A percentile compares a stretch with the other conserved stretches of the same genome.
phyloP scores from a whole-genome alignment of 2,888 invertebrate genomes.

The Erebia ligea region DNA sequence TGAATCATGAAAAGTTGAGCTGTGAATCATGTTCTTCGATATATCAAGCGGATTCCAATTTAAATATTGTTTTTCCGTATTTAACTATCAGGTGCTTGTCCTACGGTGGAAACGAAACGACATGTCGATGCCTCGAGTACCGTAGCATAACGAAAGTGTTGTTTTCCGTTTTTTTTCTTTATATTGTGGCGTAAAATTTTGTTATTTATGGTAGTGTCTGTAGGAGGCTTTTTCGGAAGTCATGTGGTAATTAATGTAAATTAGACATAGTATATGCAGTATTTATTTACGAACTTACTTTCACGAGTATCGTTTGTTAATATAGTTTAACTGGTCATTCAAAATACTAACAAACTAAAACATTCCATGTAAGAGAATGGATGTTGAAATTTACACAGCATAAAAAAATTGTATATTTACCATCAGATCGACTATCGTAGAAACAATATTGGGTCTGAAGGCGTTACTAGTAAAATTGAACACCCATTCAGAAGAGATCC shows the following conservation, averaged over 20 bases:
- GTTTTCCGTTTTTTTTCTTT: slow-evolving; percentile 42
- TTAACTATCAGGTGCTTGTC: neutral
- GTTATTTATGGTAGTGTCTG: slow-evolving; percentile 65
- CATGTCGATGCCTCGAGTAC: slow-evolving; percentile 52
- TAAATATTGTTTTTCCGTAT: neutral
- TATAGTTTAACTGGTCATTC: slow-evolving; percentile 52
- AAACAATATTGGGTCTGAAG: slow-evolving; percentile 1
- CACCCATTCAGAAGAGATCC: slow-evolving; percentile 46
- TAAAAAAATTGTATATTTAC: neutral
- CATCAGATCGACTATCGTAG: neutral
- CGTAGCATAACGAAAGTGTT: slow-evolving; percentile 58
- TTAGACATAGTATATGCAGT: slow-evolving; percentile 53
- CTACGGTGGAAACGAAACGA: too few relatives aligned
- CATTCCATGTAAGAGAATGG: slow-evolving; percentile 60
- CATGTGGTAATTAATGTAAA: slow-evolving; percentile 59
- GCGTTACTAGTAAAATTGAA: slow-evolving; percentile 51
- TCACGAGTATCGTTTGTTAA: slow-evolving; percentile 30
- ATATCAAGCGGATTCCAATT: neutral
- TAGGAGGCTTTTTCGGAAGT: slow-evolving; percentile 69
- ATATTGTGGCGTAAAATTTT: slow-evolving; percentile 51
- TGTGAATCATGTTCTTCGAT: neutral
- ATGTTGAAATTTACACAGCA: slow-evolving; percentile 54
- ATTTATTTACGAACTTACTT: slow-evolving; percentile 54
- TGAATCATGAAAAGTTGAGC: too few relatives aligned
- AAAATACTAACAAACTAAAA: slow-evolving; percentile 48